Conservation (phyloP, 2,113 vertebrate species). For the Rattus rattus region DNA sequence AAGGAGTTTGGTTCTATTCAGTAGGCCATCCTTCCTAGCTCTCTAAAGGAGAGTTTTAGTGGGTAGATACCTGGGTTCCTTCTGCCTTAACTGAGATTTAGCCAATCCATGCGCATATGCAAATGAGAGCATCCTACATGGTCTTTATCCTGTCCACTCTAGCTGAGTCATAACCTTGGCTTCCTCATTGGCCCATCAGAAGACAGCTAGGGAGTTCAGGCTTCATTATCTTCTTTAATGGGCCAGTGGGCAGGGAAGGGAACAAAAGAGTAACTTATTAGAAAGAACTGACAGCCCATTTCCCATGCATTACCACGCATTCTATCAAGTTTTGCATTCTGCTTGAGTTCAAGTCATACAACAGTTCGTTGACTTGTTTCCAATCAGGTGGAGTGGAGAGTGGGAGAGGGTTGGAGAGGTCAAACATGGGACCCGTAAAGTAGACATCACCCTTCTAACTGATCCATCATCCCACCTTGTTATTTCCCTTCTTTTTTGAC, state of each 20-base stretch:
- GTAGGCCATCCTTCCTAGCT: background rate
- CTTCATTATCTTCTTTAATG: slow-evolving; percentile 48
- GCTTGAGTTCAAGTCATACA: slow-evolving; percentile 45
- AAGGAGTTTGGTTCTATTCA: background rate
- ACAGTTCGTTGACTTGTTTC: background rate
- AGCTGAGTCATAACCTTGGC: background rate
- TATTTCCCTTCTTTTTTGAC: background rate
- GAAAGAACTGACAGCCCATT: background rate
- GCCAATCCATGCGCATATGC: slow-evolving; percentile 27
- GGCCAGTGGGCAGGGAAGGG: background rate
- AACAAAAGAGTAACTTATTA: background rate
- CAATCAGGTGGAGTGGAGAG: background rate
- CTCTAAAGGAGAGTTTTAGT: background rate
- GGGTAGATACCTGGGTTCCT: background rate
- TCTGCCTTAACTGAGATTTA: background rate
- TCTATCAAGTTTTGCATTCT: slow-evolving; percentile 25
- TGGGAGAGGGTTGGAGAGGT: background rate
- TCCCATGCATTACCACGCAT: background rate
- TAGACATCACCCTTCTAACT: background rate
- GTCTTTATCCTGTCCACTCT: background rate
- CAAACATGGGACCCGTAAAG: background rate
- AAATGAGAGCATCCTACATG: slow-evolving; percentile 49
- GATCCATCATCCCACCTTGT: background rate
- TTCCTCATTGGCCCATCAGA: slow-evolving; percentile 43
- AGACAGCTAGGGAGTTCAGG: background rate